Evolutionary conservation across 2,113 vertebrate genomes (phyloP), one percentile per base, ranked within the genome.

Genomic region (Budorcas taxicolor): DNA sequence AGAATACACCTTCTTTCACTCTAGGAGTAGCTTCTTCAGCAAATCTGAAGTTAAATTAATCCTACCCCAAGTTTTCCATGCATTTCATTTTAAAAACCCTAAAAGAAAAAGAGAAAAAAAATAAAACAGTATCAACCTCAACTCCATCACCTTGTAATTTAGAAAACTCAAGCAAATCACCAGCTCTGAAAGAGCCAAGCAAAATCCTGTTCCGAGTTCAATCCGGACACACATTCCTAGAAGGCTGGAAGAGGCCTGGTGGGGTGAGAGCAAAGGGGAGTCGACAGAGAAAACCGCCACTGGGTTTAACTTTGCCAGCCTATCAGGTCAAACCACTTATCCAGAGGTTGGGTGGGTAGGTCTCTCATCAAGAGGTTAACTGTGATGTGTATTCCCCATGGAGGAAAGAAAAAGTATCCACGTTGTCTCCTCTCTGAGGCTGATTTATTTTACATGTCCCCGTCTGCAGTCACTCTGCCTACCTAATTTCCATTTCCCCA

Each of bases 331-430:
- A 1, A 45, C 29, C 31, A 9, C 14, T 29, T 80, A 4, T 60
- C 23, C 17, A 71, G 29, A 71, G 31, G 13, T 55, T 40, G 57
- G n/a, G 13, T 52, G 23, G 7, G 52, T 33, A 45, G 29, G 6
- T 33, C 74, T 52, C 27, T 45, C 43, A 1, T 87, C 21, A 52
- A 12, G 64, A 19, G 25, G 31, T 60, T 71, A n/a, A 12, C 23
- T 40, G 21, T 9, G n/a, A 25, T 17, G 1, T 21, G 4, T 16
- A 19, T 25, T 53, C 3, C 3, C 45, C 31, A 9, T 5, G n/a
- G 36, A 55, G 53, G 52, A 53, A 94, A 74, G 45, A 11, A 23
- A 25, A 40, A 1, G 19, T 40, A 0, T 80, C 27, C 19, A 3
- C 21, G 1, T 19, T 25, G 2, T 21, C 36, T 64, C 36, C 17